These are phyloP conservation scores for Bombycilla garrulus DNA, from an alignment of 2,113 vertebrate genomes.

Conservation along the genomic window DNA sequence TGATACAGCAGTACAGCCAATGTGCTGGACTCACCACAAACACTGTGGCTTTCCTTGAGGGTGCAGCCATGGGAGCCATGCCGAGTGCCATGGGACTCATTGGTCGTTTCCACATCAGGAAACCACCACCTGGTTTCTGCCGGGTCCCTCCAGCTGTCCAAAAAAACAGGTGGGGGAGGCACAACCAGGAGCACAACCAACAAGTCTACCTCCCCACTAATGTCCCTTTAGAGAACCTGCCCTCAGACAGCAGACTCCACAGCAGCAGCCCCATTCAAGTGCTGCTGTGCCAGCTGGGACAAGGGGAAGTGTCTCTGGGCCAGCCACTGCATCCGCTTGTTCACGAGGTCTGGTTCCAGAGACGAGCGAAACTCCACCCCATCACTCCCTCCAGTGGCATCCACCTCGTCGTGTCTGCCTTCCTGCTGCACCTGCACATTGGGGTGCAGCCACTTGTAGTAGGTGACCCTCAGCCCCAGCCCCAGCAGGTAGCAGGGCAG, in stretches of 20 bases:
- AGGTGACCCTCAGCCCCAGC: constrained; percentile 76
- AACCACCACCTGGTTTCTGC: neutral
- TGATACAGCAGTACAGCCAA: neutral
- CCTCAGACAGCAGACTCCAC: neutral
- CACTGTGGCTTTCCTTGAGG: fast-evolving
- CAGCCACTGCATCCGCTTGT: constrained; percentile 47
- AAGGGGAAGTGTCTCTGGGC: constrained; percentile 8
- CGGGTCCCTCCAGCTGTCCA: neutral
- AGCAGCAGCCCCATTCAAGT: neutral
- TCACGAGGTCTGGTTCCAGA: neutral
- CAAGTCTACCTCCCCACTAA: fast-evolving
- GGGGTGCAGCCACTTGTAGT: constrained; percentile 89
- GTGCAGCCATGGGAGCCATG: neutral
- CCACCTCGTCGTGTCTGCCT: neutral
- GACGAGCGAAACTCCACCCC: fast-evolving
- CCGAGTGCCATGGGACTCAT: neutral
- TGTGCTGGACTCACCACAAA: neutral
- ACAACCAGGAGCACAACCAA: neutral
- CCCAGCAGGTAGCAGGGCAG: constrained; percentile 78
- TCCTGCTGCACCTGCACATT: neutral
- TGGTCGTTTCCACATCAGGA: fast-evolving
- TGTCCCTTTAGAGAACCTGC: neutral
- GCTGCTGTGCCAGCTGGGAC: fast-evolving
- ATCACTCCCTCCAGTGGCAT: neutral
- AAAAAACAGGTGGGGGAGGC: neutral